Conservation (phyloP, 2,888 invertebrate genomes). For the Cephus pulcher region DNA sequence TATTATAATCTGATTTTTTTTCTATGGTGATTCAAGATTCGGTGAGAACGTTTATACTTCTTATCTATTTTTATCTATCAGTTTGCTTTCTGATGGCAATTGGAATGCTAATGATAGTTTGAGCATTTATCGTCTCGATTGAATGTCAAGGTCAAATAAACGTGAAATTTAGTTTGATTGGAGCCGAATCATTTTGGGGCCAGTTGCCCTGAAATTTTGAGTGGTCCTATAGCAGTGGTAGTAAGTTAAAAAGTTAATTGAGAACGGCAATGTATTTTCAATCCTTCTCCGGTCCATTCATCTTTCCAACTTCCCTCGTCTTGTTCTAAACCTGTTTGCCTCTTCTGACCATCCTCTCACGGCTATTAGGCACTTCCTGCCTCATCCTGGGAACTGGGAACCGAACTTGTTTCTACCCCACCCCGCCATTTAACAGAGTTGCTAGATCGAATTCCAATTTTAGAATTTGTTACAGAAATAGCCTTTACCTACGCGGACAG, state of each 20-base stretch:
- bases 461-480: slow-evolving; percentile 15
- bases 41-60: not conserved
- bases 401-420: slow-evolving; percentile 27
- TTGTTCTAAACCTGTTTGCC: slow-evolving; percentile 56
- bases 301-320: slow-evolving; percentile 49
- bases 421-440: slow-evolving; percentile 21
- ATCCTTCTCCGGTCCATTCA: slow-evolving; percentile 55
- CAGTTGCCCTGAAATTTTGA: not conserved
- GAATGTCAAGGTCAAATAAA: not conserved
- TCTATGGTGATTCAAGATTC: not conserved
- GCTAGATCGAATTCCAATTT: slow-evolving; percentile 35
- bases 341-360: slow-evolving; percentile 61
- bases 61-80: not conserved
- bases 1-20: not conserved
- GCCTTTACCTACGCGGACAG: not conserved
- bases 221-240: not conserved
- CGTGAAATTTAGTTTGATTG: not conserved
- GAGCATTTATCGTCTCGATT: not conserved
- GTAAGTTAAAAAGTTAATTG: slow-evolving; percentile 40
- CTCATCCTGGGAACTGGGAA: slow-evolving; percentile 58
- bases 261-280: slow-evolving; percentile 26
- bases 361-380: slow-evolving; percentile 66
- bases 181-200: not conserved
- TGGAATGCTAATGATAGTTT: not conserved
- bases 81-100: not conserved